phyloP scores from a whole-genome alignment of 2,113 vertebrate genomes.

The Phoenicopterus ruber region DNA sequence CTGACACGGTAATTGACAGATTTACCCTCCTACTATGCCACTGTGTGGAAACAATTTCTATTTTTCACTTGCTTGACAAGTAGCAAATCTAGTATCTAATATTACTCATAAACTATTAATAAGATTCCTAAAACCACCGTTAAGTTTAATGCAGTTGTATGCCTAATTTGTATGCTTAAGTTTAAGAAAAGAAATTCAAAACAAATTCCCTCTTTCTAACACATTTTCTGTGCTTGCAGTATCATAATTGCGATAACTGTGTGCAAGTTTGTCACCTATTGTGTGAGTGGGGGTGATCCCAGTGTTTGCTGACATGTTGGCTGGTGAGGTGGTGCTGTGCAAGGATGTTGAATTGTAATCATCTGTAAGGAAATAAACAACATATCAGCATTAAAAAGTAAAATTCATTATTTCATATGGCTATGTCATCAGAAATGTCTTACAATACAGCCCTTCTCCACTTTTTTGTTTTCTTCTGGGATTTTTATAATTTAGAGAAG shows the following conservation, averaged over 20 bases:
- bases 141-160: neutral
- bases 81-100: neutral
- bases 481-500: neutral
- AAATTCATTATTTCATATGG: neutral
- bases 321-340: slow-evolving; percentile 21
- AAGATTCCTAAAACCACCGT: neutral
- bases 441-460: neutral
- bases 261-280: slow-evolving; percentile 74
- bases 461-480: neutral
- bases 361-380: slow-evolving; percentile 73
- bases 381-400: neutral
- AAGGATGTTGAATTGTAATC: neutral
- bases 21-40: neutral
- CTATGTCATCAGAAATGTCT: neutral
- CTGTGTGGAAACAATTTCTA: neutral
- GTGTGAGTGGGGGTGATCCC: neutral
- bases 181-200: neutral
- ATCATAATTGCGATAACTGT: neutral
- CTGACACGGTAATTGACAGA: neutral
- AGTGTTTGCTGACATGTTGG: slow-evolving; percentile 40
- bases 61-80: neutral
- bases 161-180: neutral
- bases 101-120: neutral
- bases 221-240: neutral
- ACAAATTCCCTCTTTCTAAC: neutral